Evolutionary conservation across 2,888 invertebrate species (phyloP).

Genomic region (Sinotaia quadrata): DNA sequence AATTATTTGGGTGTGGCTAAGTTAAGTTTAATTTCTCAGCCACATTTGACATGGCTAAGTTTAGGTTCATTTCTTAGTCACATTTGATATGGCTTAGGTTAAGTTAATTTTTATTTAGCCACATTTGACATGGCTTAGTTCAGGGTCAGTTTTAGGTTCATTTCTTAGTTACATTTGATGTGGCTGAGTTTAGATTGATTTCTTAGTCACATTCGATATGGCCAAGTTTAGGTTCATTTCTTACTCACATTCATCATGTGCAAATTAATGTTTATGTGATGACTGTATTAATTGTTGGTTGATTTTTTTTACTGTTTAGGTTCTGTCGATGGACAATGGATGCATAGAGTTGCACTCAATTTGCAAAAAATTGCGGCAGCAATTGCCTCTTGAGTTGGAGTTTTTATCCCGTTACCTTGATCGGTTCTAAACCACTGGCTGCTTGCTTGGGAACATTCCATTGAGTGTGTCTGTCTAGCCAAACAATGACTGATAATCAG

Average conservation of each 20-base stretch:
- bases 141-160: background rate
- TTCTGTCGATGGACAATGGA: conserved; percentile 33
- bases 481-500: too few relatives aligned
- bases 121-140: too few relatives aligned
- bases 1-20: background rate
- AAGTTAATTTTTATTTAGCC: too few relatives aligned
- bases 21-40: background rate
- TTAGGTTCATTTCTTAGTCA: background rate
- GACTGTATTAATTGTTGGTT: too few relatives aligned
- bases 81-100: too few relatives aligned
- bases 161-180: background rate
- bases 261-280: too few relatives aligned
- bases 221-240: background rate
- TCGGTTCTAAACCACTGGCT: conserved; percentile 39
- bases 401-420: conserved; percentile 43
- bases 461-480: too few relatives aligned
- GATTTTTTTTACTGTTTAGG: too few relatives aligned
- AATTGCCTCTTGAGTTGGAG: conserved; percentile 41
- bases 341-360: conserved; percentile 39
- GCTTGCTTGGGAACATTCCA: too few relatives aligned
- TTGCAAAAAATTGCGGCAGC: conserved; percentile 31
- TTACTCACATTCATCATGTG: too few relatives aligned
- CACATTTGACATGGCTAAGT: background rate
- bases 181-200: background rate
- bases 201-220: background rate